Percentiles rank a stretch among this genome's conserved stretches.
phyloP scores from a whole-genome alignment of 2,888 invertebrate species.

The Clepsis dumicolana region DNA sequence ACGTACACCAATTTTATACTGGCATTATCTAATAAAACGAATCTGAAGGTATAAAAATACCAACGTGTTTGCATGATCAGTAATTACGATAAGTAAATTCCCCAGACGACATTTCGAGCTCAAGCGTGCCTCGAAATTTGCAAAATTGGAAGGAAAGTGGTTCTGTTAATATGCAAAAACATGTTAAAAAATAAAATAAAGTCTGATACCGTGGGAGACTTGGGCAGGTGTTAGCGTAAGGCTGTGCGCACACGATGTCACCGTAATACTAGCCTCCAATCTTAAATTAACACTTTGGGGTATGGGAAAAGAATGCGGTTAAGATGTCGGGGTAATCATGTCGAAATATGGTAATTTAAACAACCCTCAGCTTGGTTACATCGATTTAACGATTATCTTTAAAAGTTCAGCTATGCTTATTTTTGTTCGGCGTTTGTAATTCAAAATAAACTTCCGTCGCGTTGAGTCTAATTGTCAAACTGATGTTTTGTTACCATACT shows the following conservation, averaged over 20 bases:
- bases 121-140: conserved; percentile 58
- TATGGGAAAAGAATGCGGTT: conserved; percentile 33
- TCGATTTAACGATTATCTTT: neutral
- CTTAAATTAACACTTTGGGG: conserved; percentile 40
- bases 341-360: neutral
- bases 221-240: conserved; percentile 70
- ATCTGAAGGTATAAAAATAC: neutral
- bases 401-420: too few species aligned
- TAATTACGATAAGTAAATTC: neutral
- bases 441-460: too few species aligned
- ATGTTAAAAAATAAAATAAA: conserved; percentile 54
- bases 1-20: too few species aligned
- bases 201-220: conserved; percentile 78
- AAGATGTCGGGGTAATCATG: conserved; percentile 14
- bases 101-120: conserved; percentile 3
- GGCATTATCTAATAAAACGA: too few species aligned
- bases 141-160: conserved; percentile 81
- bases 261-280: conserved; percentile 45
- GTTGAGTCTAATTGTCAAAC: too few species aligned
- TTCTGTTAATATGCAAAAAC: conserved; percentile 73
- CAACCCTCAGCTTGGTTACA: neutral
- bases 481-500: too few species aligned
- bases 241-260: conserved; percentile 55
- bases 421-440: too few species aligned
- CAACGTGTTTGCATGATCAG: neutral